Evolutionary conservation across 2,797 vertebrate genomes (phyloP), one percentile per base, ranked within the genome.

Genomic region (Lithobates pipiens): DNA sequence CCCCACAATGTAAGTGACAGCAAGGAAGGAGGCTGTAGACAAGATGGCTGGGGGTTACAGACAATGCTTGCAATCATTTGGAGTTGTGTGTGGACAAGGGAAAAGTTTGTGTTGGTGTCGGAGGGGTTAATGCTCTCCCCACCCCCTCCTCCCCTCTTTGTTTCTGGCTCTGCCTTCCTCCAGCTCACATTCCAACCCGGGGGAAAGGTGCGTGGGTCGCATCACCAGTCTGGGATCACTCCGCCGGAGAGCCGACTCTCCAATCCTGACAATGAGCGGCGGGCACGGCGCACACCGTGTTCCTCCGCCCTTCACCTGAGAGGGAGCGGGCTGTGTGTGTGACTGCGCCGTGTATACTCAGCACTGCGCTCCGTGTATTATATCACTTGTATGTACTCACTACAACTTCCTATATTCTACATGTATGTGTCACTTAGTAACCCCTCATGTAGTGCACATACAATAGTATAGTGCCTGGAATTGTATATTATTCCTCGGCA

Each of bases 161-260:
- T 83, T 34, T 81, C 78, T 68, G 25, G 65, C 75, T 82, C 85
- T 77, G 75, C 85, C 84, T 81, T 83, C 85, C 80, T 74, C 80
- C 32, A 70, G 54, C 80, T 72, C 85, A 87, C 85, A 87, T 87
- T 87, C 85, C 85, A 87, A 87, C 80, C 85, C 32, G 69, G 85
- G 85, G 80, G 73, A 82, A 83, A 83, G 76, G 80, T 79, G 76
- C 75, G 80, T 61, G 75, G 39, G 29, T 69, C 80, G 21, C 25
- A 78, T 83, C 61, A 75, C 85, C 25, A 34, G 25, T 61, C 46
- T 21, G 6, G 29, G 68, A 86, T 86, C 75, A 34, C 57, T 87
- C 76, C 85, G 85, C 80, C 44, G 21, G 50, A 23, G 39, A 80
- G 10, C 46, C 27, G 63, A 0, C 65, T 77, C 68, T 67, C 80